phyloP scores from a whole-genome alignment of 2,797 vertebrate genomes.

The Rhinophrynus dorsalis region DNA sequence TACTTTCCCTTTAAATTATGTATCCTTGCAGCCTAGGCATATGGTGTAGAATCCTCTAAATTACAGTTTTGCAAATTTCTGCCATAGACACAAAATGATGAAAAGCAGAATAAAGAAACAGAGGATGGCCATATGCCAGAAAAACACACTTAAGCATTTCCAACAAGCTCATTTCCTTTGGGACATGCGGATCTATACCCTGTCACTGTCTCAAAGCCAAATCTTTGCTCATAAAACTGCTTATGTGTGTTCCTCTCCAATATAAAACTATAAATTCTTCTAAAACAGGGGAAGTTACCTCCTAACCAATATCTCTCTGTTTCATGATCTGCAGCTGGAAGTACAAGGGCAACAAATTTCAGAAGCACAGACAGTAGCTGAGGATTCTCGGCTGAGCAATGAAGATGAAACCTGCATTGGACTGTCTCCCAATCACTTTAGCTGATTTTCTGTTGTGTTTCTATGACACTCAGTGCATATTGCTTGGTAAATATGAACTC shows the following conservation, averaged over 20 bases:
- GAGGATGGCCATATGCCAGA: conserved; percentile 40
- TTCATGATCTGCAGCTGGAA: conserved; percentile 37
- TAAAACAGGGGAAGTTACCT: conserved; percentile 16
- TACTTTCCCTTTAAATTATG: no score
- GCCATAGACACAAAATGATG: conserved; percentile 22
- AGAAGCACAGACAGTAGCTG: not conserved
- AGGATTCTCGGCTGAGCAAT: conserved; percentile 32
- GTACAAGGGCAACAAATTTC: conserved; percentile 26
- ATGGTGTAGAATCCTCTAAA: conserved; percentile 27
- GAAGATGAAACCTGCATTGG: conserved; percentile 36
- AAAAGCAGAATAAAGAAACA: conserved; percentile 32
- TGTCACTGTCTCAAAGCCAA: conserved; percentile 33
- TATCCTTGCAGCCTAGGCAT: conserved; percentile 5
- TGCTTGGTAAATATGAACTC: conserved; percentile 3
- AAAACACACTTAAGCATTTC: conserved; percentile 39
- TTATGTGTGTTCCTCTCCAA: conserved; percentile 38
- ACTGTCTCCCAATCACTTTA: conserved; percentile 19
- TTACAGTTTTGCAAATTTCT: conserved; percentile 33
- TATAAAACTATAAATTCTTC: conserved; percentile 33
- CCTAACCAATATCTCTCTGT: not conserved
- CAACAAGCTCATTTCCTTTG: conserved; percentile 46
- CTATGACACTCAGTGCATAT: conserved; percentile 7
- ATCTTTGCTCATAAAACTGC: conserved; percentile 35
- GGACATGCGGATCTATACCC: conserved; percentile 29
- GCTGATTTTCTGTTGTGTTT: conserved; percentile 33